These are phyloP conservation scores for Spinibarbus caldwelli DNA, from an alignment of 2,797 vertebrate genomes.

Conservation along the genomic window DNA sequence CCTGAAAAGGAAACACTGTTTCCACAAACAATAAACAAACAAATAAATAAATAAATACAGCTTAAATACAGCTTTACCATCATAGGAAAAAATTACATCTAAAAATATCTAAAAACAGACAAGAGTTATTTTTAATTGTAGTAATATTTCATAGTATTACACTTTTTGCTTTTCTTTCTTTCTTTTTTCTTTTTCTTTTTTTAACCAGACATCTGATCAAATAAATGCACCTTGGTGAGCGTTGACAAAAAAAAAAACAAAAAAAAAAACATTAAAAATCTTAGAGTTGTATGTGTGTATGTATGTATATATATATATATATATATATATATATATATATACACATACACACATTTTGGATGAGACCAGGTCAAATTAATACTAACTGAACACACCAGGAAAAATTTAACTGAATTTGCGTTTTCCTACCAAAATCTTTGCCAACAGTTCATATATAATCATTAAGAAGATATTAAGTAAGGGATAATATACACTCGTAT, in stretches of 20 bases:
- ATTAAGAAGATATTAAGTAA: conserved; percentile 10
- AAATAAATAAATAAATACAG: not conserved
- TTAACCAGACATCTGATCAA: too few species aligned
- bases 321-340: too few species aligned
- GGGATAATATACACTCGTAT: not conserved
- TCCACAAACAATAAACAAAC: not conserved
- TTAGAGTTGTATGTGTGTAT: too few species aligned
- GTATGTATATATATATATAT: too few species aligned
- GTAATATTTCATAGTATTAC: not conserved
- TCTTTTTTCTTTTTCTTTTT: too few species aligned
- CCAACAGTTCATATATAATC: conserved; percentile 5
- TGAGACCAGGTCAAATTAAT: conserved; percentile 44
- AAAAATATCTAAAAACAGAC: not conserved
- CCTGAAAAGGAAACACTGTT: not conserved
- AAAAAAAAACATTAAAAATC: too few species aligned
- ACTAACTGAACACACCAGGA: conserved; percentile 10
- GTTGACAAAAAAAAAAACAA: too few species aligned
- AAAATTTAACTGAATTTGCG: not conserved
- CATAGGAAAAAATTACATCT: too few species aligned
- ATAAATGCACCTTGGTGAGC: too few species aligned
- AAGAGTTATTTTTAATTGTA: not conserved
- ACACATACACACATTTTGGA: not conserved
- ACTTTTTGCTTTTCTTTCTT: not conserved
- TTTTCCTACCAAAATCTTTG: conserved; percentile 1
- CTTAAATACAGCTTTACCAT: too few species aligned